A percentile compares a stretch with the other conserved stretches of the same genome.
phyloP scores from a whole-genome alignment of 1,140 invertebrate genomes.

The Caerostris extrusa region DNA sequence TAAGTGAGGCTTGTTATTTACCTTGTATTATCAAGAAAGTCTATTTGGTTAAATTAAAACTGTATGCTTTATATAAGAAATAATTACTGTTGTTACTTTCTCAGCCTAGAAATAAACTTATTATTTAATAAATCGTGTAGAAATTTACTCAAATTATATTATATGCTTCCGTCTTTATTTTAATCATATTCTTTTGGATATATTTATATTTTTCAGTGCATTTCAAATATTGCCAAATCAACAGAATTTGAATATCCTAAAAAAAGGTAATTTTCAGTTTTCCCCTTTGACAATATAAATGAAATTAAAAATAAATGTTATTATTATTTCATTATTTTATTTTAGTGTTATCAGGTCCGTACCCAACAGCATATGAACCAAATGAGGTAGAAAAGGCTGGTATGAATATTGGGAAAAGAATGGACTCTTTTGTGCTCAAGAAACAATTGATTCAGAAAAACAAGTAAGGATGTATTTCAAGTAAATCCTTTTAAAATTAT shows the following conservation, averaged over 20 bases:
- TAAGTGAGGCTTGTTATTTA: too few relatives aligned
- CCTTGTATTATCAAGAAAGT: too few relatives aligned
- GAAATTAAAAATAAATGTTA: not conserved
- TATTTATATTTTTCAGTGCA: not conserved
- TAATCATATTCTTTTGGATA: too few relatives aligned
- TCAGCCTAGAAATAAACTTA: too few relatives aligned
- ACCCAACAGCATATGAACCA: constrained; percentile 97
- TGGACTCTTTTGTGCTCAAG: constrained; percentile 98
- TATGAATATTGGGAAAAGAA: constrained; percentile 93
- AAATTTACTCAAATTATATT: too few relatives aligned
- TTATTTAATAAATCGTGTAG: too few relatives aligned
- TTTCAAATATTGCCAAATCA: constrained; percentile 8
- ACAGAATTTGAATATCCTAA: not conserved
- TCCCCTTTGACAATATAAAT: not conserved
- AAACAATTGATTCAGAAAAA: constrained; percentile 80
- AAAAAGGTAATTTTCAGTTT: constrained; percentile 18
- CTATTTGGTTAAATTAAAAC: too few relatives aligned
- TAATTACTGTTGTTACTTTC: too few relatives aligned
- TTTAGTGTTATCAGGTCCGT: constrained; percentile 85
- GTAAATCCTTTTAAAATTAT: not conserved
- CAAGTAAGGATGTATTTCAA: constrained; percentile 18
- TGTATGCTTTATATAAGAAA: too few relatives aligned
- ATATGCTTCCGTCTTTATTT: too few relatives aligned
- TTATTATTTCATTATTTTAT: not conserved
- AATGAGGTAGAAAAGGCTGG: constrained; percentile 98